Evolutionary conservation across 2,113 vertebrate genomes (phyloP).

Genomic region (Pagrus major): DNA sequence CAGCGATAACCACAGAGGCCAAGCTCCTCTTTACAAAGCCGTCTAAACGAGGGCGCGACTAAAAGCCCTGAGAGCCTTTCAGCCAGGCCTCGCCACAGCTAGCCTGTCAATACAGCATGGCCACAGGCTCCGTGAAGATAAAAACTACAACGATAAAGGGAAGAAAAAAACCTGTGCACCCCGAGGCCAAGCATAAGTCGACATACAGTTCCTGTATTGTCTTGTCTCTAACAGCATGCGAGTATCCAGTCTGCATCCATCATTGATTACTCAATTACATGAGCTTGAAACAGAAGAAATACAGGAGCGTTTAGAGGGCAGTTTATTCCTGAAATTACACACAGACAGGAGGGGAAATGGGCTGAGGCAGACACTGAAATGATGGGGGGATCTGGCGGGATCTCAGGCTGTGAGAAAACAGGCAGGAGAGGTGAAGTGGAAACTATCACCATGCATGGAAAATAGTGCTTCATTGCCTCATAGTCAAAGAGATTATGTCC

Average conservation of each 20-base stretch:
- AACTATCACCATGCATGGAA: not conserved
- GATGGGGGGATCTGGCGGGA: not conserved
- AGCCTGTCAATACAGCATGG: constrained; percentile 71
- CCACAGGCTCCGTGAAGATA: constrained; percentile 46
- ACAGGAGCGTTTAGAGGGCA: constrained; percentile 8
- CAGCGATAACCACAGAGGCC: constrained; percentile 76
- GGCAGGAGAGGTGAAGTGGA: not conserved
- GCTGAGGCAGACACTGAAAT: constrained; percentile 23
- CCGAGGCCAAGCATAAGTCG: constrained; percentile 37
- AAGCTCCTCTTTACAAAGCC: constrained; percentile 77
- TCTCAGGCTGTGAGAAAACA: not conserved
- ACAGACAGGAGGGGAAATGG: constrained; percentile 21
- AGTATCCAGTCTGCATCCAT: constrained; percentile 26
- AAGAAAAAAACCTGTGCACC: constrained; percentile 4
- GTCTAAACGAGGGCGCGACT: constrained; percentile 70
- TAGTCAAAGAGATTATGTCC: constrained; percentile 21
- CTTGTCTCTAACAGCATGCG: constrained; percentile 39
- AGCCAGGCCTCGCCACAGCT: constrained; percentile 45
- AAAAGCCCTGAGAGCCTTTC: constrained; percentile 77
- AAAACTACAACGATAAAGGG: constrained; percentile 39
- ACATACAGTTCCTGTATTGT: constrained; percentile 49
- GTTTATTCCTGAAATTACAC: constrained; percentile 50
- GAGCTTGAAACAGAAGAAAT: constrained; percentile 41
- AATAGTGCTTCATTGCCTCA: not conserved
- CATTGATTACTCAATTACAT: constrained; percentile 57